Evolutionary conservation across 2,797 vertebrate genomes (phyloP).

Genomic region (Melanotaenia parkinsoni): DNA sequence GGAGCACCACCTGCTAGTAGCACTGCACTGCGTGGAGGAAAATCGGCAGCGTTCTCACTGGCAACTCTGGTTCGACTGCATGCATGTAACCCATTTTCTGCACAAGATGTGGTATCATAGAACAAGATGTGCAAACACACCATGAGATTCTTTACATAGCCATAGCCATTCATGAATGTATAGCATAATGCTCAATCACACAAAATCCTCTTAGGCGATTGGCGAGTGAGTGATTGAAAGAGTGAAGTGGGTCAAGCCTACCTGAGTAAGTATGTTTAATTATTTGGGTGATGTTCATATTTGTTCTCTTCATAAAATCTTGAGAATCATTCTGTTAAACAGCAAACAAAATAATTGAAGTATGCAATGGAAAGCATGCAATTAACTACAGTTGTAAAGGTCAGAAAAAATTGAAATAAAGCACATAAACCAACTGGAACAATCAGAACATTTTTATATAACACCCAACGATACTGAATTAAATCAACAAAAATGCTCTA

Average conservation of each 20-base stretch:
- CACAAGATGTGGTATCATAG: neutral
- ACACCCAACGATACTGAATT: neutral
- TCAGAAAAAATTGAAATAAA: neutral
- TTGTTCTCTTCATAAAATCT: constrained; percentile 48
- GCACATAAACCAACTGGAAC: neutral
- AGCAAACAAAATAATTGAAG: constrained; percentile 4
- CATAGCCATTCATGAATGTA: constrained; percentile 2
- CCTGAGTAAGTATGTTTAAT: constrained; percentile 51
- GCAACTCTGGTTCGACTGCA: constrained; percentile 15
- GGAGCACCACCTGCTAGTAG: constrained; percentile 46
- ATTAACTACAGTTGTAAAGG: neutral
- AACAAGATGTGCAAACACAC: constrained; percentile 15
- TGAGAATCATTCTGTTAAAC: constrained; percentile 63
- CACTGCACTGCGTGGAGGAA: constrained; percentile 49
- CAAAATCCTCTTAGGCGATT: neutral
- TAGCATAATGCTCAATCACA: constrained; percentile 3
- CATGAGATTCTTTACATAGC: neutral
- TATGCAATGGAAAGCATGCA: neutral
- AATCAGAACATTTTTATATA: neutral
- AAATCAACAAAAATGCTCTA: neutral
- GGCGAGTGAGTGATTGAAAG: neutral
- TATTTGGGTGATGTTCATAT: constrained; percentile 37
- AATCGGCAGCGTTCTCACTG: constrained; percentile 25
- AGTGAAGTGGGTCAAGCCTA: constrained; percentile 31
- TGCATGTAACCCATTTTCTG: constrained; percentile 51